Percentiles rank a stretch among this genome's conserved stretches.
phyloP scores from a whole-genome alignment of 2,113 vertebrate genomes.

The Elephantulus edwardii region DNA sequence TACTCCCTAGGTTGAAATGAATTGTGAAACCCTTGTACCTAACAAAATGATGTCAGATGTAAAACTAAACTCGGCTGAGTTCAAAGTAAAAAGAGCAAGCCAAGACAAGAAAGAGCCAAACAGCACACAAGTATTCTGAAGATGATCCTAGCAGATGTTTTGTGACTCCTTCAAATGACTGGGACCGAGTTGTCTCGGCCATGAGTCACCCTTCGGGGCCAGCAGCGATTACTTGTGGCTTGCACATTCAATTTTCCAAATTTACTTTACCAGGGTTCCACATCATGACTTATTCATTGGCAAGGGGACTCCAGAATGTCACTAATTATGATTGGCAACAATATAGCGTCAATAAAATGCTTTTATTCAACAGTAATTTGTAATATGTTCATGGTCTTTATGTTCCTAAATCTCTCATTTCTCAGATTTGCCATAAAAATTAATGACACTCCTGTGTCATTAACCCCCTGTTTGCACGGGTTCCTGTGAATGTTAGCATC shows the following conservation, averaged over 20 bases:
- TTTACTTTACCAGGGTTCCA: conserved; percentile 1
- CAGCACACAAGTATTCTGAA: conserved; percentile 28
- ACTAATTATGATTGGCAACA: background rate
- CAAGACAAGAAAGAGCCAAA: background rate
- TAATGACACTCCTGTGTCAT: background rate
- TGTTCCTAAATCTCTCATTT: background rate
- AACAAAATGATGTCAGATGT: conserved; percentile 60
- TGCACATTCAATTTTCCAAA: conserved; percentile 52
- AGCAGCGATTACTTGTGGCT: conserved; percentile 55
- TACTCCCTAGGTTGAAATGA: background rate
- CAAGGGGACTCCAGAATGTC: background rate
- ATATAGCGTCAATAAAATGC: background rate
- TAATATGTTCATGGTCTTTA: background rate
- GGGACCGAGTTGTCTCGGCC: conserved; percentile 29
- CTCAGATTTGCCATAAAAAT: background rate
- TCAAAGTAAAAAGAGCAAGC: conserved; percentile 29
- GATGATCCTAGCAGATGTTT: conserved; percentile 64
- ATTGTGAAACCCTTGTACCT: conserved; percentile 31
- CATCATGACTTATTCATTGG: background rate
- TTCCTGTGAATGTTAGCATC: background rate
- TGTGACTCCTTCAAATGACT: conserved; percentile 37
- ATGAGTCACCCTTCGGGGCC: conserved; percentile 58
- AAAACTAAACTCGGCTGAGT: conserved; percentile 47
- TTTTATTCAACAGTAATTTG: background rate
- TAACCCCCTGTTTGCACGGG: background rate